Conservation (phyloP, 2,797 vertebrate genomes). For the Schizopygopsis pylzovi region DNA sequence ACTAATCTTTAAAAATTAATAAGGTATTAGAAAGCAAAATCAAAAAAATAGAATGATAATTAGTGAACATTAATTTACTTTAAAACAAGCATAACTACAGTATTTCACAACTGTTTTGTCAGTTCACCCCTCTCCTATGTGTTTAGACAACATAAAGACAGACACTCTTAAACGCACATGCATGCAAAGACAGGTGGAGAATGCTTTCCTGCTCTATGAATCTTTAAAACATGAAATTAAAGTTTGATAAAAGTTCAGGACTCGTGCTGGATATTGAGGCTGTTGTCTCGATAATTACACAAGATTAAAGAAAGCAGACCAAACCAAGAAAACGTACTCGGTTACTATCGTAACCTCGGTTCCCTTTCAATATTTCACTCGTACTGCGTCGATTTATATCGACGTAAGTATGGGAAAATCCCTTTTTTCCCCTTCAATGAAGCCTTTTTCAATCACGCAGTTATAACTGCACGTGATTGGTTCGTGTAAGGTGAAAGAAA, state of each 20-base stretch:
- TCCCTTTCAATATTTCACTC: no score
- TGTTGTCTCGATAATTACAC: conserved; percentile 75
- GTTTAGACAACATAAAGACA: conserved; percentile 3
- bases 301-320: conserved; percentile 66
- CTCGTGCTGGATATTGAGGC: conserved; percentile 69
- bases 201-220: conserved; percentile 44
- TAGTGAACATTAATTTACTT: neutral
- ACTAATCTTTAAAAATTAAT: neutral
- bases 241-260: conserved; percentile 76
- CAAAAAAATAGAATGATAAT: conserved; percentile 1
- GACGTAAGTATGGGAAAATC: no score
- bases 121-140: neutral
- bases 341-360: no score
- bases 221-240: conserved; percentile 68
- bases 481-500: no score
- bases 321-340: neutral
- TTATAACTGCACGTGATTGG: no score
- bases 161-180: neutral
- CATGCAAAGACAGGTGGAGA: conserved; percentile 47
- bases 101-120: neutral
- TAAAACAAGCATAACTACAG: neutral
- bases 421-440: no score
- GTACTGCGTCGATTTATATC: no score
- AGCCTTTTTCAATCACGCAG: no score
- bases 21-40: conserved; percentile 2